Conservation (phyloP, 2,797 vertebrate species). For the Adrianichthys oophorus region DNA sequence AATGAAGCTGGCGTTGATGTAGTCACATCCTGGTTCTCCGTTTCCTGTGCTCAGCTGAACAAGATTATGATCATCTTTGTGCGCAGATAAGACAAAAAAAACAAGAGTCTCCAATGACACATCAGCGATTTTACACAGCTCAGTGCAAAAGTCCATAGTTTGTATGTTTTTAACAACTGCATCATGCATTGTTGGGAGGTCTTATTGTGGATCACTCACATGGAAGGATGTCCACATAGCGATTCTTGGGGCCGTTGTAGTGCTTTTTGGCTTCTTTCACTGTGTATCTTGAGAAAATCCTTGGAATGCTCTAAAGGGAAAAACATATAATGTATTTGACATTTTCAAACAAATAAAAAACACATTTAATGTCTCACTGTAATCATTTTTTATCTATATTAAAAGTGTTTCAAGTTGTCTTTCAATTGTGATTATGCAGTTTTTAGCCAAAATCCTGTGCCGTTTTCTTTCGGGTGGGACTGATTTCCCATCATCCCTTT, state of each 20-base stretch:
- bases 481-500: too few species aligned
- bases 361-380: neutral
- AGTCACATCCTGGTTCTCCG: conserved; percentile 85
- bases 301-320: conserved; percentile 87
- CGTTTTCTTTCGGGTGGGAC: too few species aligned
- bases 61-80: conserved; percentile 91
- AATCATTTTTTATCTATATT: neutral
- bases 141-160: neutral
- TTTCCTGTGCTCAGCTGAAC: conserved; percentile 83
- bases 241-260: conserved; percentile 89
- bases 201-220: conserved; percentile 80
- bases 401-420: too few species aligned
- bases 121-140: neutral
- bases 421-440: too few species aligned
- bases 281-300: conserved; percentile 86
- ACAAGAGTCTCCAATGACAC: neutral
- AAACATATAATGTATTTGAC: neutral
- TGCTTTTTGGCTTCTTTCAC: conserved; percentile 90
- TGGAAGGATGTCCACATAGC: conserved; percentile 95
- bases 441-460: too few species aligned
- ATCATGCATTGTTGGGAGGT: neutral
- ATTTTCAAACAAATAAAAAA: neutral
- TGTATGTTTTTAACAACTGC: neutral
- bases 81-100: neutral
- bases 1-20: conserved; percentile 97